These are phyloP conservation scores for Rostratula benghalensis DNA, from an alignment of 2,113 vertebrate species.

Conservation along the genomic window DNA sequence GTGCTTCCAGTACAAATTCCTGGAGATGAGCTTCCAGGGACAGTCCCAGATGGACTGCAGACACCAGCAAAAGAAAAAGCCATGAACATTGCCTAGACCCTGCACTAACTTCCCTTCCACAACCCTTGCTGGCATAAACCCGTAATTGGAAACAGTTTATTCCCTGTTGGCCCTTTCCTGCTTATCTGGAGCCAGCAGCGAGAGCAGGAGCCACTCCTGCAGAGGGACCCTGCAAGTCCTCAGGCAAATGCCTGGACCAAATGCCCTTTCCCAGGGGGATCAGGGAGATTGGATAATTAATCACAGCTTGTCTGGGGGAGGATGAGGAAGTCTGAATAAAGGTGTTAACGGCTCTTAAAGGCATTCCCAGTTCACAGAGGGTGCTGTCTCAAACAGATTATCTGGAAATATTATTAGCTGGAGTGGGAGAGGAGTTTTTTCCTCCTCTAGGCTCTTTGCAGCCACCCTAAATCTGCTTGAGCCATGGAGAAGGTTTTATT, in stretches of 20 bases:
- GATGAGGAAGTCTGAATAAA: conserved; percentile 69
- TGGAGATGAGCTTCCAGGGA: neutral
- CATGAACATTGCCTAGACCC: neutral
- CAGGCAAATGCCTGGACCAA: accelerated
- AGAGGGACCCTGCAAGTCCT: conserved; percentile 13
- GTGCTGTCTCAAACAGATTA: conserved; percentile 64
- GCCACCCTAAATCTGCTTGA: conserved; percentile 51
- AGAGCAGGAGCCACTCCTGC: neutral
- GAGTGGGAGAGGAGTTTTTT: conserved; percentile 32
- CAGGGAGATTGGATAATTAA: conserved; percentile 61
- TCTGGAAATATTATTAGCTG: conserved; percentile 65
- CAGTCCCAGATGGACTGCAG: neutral
- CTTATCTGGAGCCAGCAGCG: neutral
- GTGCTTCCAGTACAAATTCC: neutral
- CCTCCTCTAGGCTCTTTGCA: neutral
- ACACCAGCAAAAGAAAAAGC: neutral
- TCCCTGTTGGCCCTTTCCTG: neutral
- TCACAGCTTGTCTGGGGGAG: conserved; percentile 59
- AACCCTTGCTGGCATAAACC: accelerated
- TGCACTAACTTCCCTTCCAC: neutral
- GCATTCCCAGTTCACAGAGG: conserved; percentile 52
- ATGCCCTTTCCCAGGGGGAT: conserved; percentile 59
- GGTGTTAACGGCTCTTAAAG: conserved; percentile 69
- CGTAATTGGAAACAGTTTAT: neutral
- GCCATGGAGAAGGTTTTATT: conserved; percentile 39